Percentiles rank a stretch among this genome's conserved stretches.
These are phyloP conservation scores for Megaceryle maxima DNA, from an alignment of 2,113 vertebrate species.

Conservation along the genomic window DNA sequence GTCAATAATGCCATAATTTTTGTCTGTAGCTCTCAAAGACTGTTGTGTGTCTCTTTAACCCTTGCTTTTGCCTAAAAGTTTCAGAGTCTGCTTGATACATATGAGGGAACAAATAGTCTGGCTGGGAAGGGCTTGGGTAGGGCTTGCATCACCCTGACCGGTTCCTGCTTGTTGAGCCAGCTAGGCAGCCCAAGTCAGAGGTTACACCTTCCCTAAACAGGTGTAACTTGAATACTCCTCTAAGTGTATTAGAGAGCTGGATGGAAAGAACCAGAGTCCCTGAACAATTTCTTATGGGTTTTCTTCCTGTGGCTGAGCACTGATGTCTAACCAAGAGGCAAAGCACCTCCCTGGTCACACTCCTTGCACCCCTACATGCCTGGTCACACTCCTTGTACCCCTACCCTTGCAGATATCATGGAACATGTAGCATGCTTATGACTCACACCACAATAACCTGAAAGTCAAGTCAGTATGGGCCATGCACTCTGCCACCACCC, in stretches of 20 bases:
- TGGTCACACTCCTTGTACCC: not conserved
- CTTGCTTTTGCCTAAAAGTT: not conserved
- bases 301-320: not conserved
- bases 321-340: not conserved
- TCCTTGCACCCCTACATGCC: not conserved
- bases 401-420: not conserved
- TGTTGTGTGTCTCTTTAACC: not conserved
- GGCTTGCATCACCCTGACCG: conserved; percentile 47
- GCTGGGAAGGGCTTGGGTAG: conserved; percentile 47
- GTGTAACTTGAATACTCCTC: conserved; percentile 43
- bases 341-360: not conserved
- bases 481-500: not conserved
- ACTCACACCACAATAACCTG: not conserved
- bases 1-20: not conserved
- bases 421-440: not conserved
- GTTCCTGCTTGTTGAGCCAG: conserved; percentile 53
- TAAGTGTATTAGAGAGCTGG: not conserved
- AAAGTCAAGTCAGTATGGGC: not conserved
- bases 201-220: conserved; percentile 57
- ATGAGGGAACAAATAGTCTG: conserved; percentile 46
- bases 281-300: not conserved
- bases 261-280: not conserved
- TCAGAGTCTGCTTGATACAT: not conserved
- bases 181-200: conserved; percentile 47
- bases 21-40: not conserved